phyloP scores from a whole-genome alignment of 2,888 invertebrate genomes.

The Carpatolechia fugitivella region DNA sequence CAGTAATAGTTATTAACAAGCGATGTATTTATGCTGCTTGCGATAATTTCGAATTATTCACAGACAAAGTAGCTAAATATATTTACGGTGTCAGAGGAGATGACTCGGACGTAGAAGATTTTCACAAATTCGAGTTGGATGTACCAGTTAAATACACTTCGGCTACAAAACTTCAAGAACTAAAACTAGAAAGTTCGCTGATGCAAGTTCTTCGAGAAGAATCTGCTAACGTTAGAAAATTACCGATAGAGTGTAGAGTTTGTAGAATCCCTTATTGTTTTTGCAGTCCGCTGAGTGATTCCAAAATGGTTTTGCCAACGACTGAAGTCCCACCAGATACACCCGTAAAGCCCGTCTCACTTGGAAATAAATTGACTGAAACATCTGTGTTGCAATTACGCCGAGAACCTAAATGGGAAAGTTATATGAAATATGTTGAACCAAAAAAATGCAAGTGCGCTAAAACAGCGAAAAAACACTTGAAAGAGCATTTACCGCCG shows the following conservation, averaged over 20 bases:
- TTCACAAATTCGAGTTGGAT: slow-evolving; percentile 44
- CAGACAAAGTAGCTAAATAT: slow-evolving; percentile 50
- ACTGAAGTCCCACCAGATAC: not conserved
- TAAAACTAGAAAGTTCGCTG: slow-evolving; percentile 59
- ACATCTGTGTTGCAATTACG: slow-evolving; percentile 39
- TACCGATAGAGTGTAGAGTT: slow-evolving; percentile 41
- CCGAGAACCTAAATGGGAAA: slow-evolving; percentile 60
- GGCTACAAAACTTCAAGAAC: slow-evolving; percentile 42
- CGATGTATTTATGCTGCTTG: slow-evolving; percentile 61
- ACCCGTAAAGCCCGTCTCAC: not conserved
- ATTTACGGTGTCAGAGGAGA: slow-evolving; percentile 45
- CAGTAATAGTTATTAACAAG: slow-evolving; percentile 62
- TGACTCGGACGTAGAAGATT: slow-evolving; percentile 45
- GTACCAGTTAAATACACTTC: slow-evolving; percentile 48
- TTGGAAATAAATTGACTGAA: not conserved
- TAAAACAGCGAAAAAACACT: slow-evolving; percentile 53
- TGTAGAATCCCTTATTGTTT: slow-evolving; percentile 53
- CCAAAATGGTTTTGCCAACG: slow-evolving; percentile 19
- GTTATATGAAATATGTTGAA: slow-evolving; percentile 46
- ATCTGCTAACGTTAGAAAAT: slow-evolving; percentile 43
- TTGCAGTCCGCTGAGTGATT: slow-evolving; percentile 36
- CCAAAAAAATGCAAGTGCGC: slow-evolving; percentile 50
- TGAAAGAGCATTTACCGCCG: slow-evolving; percentile 54
- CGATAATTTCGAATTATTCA: slow-evolving; percentile 55
- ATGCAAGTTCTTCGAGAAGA: slow-evolving; percentile 60